Base-by-base conservation (phyloP, 2,113 vertebrate species). In the Anguilla rostrata region DNA sequence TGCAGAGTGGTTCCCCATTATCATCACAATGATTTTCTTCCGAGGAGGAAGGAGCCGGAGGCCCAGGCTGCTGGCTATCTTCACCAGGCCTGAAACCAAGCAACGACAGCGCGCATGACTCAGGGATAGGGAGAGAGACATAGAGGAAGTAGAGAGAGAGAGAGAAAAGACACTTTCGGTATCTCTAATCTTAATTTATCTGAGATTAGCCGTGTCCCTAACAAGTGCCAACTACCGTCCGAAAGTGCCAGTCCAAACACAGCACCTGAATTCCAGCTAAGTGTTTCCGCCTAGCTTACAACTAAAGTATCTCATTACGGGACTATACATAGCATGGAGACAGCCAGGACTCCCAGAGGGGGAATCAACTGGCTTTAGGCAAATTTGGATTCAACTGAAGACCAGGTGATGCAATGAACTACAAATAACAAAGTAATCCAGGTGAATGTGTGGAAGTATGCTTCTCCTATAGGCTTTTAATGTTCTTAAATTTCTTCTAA, bases 1-100 rank as follows among this genome's bases (percentile, higher is more conserved):
- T 29, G 96, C 95, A 15, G 95, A 96, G 88, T 96, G 96, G 91
- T 95, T 96, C 8, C 95, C 95, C 95, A 96, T 93, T 87, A 96
- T 95, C 96, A 95, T 95, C 88, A 96, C 94, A 5, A 92, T 92
- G 53, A 96, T 95, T 89, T 96, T 96, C 92, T 95, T 95, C 81
- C 92, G 94, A 7, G 95, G 95, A 83, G 96, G 94, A 78, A 96
- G 91, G 26, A 96, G 92, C 11, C 86, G 87, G n/a, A 96, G 87
- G 39, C 94, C 94, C 0, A 95, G 90, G 84, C 91, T 93, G 85
- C 84, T 91, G 86, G 95, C 93, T 6, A 96, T 95, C 88, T 94
- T 94, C 86, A 96, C 93, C 84, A 96, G 89, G 60, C 95, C 96
- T 96, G 87, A 82, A 40, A 29, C 39, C 39, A 49, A 18, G 18